Percentiles rank a stretch among this genome's conserved stretches.
Conservation (phyloP, 2,888 invertebrate species). For the Ctenicera cuprea region DNA sequence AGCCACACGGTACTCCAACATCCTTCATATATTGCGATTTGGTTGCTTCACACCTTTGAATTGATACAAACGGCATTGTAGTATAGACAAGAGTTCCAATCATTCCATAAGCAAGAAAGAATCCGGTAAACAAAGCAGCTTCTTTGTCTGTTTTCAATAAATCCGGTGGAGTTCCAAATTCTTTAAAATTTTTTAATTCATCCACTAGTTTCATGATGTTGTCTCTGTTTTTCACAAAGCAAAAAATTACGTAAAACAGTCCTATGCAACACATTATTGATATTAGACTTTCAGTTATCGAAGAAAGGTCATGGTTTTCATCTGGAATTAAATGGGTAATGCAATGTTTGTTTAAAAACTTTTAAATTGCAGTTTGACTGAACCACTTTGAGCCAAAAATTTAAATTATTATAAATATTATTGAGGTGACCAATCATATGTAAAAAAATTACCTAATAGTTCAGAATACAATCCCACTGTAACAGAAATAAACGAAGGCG, state of each 20-base stretch:
- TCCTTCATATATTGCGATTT: slow-evolving; percentile 38
- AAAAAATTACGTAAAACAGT: slow-evolving; percentile 42
- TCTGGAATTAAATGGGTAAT: slow-evolving; percentile 41
- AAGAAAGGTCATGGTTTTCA: slow-evolving; percentile 36
- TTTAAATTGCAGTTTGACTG: neutral
- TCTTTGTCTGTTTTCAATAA: slow-evolving; percentile 46
- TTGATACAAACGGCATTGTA: slow-evolving; percentile 39
- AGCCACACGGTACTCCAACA: slow-evolving; percentile 46
- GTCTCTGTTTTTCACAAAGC: slow-evolving; percentile 43
- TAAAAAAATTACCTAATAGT: neutral
- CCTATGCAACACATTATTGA: slow-evolving; percentile 42
- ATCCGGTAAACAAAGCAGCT: slow-evolving; percentile 40
- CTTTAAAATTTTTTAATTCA: slow-evolving; percentile 39
- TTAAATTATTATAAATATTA: too few relatives aligned
- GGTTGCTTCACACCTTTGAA: slow-evolving; percentile 38
- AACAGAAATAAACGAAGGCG: neutral
- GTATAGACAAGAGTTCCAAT: slow-evolving; percentile 41
- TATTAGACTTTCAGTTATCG: slow-evolving; percentile 48
- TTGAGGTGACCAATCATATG: too few relatives aligned
- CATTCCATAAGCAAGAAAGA: slow-evolving; percentile 44
- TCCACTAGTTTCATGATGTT: slow-evolving; percentile 40
- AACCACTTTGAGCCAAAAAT: too few relatives aligned
- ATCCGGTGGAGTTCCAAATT: slow-evolving; percentile 38
- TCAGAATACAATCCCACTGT: slow-evolving; percentile 2
- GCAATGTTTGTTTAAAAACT: too few relatives aligned